Base-by-base conservation (phyloP, 2,888 invertebrate genomes). In the Formica aserva region DNA sequence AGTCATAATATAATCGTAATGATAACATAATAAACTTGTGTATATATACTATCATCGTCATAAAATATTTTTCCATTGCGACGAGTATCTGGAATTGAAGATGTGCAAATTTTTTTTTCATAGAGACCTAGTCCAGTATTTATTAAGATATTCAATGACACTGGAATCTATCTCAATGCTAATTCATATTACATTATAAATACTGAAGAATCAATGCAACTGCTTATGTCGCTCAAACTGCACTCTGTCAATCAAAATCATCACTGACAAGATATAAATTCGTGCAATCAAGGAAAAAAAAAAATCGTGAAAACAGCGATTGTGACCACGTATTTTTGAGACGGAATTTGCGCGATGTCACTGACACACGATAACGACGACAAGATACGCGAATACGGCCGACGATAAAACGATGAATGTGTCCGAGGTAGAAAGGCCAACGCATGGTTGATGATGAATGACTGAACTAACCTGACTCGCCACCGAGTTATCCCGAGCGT, bases 401-500 rank as follows among this genome's bases (percentile, higher is more conserved):
- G 41, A 69, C 62, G 84, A 83, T 69, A 67, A 89, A 87, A 80
- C 38, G 71, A 80, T 35, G 71, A 88, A 83, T 52, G 72, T 57
- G 72, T 57, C 5, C 15, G 18, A 62, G 15, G 29, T n/a, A n/a
- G 3, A 45, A 15, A 22, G 13, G 75, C 75, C 83, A 86, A 82
- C 87, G 87, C 91, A 91, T 89, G 90, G 87, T 89, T 86, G 86
- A 84, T 81, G 75, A 18, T 55, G 82, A 86, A 84, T 88, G 88
- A 89, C 78, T 88, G 92, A 93, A 93, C 92, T 93, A 93, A 93
- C 93, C 93, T 92, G 92, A 91, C 91, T 91, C 84, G 85, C 85
- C n/a, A 32, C 4, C 32, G 29, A 45, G 45, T 45, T 45, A 45
- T 45, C 45, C 15, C 45, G 45, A 62, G 11, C 9, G 6, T 77